Base-by-base conservation (phyloP, 2,113 vertebrate genomes). In the Cololabis saira region DNA sequence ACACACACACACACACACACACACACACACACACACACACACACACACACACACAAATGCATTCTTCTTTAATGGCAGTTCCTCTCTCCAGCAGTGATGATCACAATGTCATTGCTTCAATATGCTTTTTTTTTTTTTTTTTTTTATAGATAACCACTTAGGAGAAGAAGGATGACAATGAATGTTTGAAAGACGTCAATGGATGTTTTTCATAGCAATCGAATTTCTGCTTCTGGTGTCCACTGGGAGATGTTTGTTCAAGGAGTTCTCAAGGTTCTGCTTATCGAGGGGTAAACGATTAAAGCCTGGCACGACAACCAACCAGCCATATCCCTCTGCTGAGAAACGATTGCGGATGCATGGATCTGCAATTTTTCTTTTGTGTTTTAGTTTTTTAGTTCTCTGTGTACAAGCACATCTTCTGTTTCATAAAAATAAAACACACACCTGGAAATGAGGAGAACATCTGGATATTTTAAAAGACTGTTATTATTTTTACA, bases 221-320 rank as follows among this genome's bases (percentile, higher is more conserved):
- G 41, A 69, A 51, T 73, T 57, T 56, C 41, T 67, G 64, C 45
- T 27, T 12, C 19, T n/a, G 45, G 47, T 10, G 12, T 54, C 50
- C 41, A n/a, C 4, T 7, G 16, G 41, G 78, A 73, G 27, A 77
- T 18, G 63, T 75, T 51, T 37, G 37, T 58, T 41, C 57, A 49
- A 75, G 5, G 68, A 55, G 49, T 73, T 83, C 73, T 76, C 71
- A 83, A 74, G 66, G 72, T 81, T 81, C 57, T 79, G 57, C 61
- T 61, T 47, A 68, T n/a, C 5, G 54, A 9, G 56, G 67, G 54
- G 63, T 79, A 57, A 82, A 74, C 44, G 33, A 57, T 2, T 4
- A 56, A 42, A 47, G 61, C 45, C 15, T 65, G 37, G 12, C 54
- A 68, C 14, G 3, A 61, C 30, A 47, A 50, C 37, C 43, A 0